Evolutionary conservation across 2,797 vertebrate genomes (phyloP).

Genomic region (Hypotaenidia philippensis): DNA sequence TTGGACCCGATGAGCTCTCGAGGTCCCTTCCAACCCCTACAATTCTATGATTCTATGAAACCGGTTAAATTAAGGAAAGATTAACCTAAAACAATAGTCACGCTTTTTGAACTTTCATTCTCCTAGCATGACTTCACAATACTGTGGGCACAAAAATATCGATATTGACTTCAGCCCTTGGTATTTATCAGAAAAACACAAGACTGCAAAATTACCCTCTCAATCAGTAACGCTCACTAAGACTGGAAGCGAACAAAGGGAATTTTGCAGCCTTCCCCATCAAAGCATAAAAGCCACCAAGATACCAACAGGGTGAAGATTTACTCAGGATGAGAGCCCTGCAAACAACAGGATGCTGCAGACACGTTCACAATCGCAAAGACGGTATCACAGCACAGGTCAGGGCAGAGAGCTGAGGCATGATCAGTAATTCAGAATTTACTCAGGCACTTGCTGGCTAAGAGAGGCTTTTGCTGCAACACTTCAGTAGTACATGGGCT

Average conservation of each 20-base stretch:
- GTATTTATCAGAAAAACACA: neutral
- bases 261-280: neutral
- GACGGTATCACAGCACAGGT: rapidly evolving
- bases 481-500: neutral
- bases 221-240: neutral
- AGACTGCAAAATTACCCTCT: neutral
- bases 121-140: neutral
- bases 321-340: neutral
- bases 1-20: too few relatives aligned
- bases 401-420: neutral
- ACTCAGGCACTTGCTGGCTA: neutral
- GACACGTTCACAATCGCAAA: rapidly evolving
- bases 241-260: neutral
- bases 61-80: neutral
- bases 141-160: neutral
- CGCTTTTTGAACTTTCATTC: neutral
- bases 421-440: neutral
- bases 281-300: neutral
- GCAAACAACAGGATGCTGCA: neutral
- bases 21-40: too few relatives aligned
- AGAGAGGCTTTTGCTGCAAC: neutral
- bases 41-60: neutral
- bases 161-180: neutral
- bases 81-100: neutral
- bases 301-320: neutral